phyloP scores from a whole-genome alignment of 2,113 vertebrate genomes.

The Crotalus horridus region DNA sequence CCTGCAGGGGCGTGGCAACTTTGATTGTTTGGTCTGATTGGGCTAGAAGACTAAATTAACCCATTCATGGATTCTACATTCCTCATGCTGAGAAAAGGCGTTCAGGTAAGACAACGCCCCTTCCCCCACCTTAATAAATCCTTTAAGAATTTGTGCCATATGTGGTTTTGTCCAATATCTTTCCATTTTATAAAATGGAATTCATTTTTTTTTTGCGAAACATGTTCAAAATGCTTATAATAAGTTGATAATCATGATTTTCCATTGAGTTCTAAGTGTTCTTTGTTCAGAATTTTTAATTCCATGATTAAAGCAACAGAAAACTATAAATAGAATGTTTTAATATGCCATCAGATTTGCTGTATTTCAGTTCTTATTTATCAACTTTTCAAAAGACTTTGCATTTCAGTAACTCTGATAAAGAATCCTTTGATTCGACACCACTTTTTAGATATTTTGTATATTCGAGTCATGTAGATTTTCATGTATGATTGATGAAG shows the following conservation, averaged over 20 bases:
- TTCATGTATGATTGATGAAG: not conserved
- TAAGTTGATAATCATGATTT: not conserved
- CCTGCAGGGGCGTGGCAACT: too few species aligned
- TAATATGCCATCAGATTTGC: conserved; percentile 41
- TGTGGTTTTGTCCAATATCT: not conserved
- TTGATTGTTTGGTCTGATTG: too few species aligned
- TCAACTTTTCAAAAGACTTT: conserved; percentile 42
- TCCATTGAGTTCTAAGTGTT: not conserved
- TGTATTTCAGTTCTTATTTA: conserved; percentile 41
- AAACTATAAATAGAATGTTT: conserved; percentile 21
- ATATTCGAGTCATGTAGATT: conserved; percentile 53
- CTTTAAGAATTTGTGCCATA: not conserved
- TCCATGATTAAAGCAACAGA: conserved; percentile 37
- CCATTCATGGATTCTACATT: too few species aligned
- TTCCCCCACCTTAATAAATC: not conserved
- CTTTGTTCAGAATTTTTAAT: conserved; percentile 46
- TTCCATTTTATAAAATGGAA: too few species aligned
- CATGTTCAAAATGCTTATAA: not conserved
- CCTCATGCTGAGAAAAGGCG: too few species aligned
- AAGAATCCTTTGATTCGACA: conserved; percentile 65
- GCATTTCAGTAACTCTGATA: conserved; percentile 61
- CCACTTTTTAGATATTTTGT: conserved; percentile 55
- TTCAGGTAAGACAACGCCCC: too few species aligned
- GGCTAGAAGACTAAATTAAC: too few species aligned
- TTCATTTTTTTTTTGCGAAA: not conserved